Conservation (phyloP, 2,888 invertebrate genomes). For the Aproaerema taeniolella region DNA sequence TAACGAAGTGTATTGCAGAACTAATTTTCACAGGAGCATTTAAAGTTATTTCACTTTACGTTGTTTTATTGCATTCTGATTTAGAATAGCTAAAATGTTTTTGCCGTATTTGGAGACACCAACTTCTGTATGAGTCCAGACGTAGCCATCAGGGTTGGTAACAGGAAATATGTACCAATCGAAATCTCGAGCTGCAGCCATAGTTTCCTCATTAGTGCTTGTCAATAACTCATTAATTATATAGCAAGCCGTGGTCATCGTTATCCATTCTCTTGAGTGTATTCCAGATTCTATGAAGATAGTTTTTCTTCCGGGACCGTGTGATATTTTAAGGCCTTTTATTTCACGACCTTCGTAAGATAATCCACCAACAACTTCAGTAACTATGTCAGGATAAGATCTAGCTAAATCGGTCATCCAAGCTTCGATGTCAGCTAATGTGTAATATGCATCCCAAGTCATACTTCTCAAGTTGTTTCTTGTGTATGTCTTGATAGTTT, state of each 20-base stretch:
- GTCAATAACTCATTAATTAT: constrained; percentile 79
- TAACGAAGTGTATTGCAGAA: background rate
- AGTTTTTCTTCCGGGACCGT: constrained; percentile 43
- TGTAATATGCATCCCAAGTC: constrained; percentile 79
- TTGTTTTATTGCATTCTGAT: background rate
- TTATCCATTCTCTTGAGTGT: constrained; percentile 88
- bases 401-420: constrained; percentile 75
- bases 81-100: background rate
- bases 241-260: constrained; percentile 79
- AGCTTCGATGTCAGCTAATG: constrained; percentile 74
- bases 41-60: background rate
- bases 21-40: background rate
- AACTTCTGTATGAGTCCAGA: constrained; percentile 80
- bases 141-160: constrained; percentile 87
- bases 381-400: constrained; percentile 60
- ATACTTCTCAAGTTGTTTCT: constrained; percentile 45
- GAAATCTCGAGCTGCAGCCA: constrained; percentile 66
- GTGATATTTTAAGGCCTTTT: constrained; percentile 66
- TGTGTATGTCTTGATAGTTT: constrained; percentile 44
- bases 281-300: constrained; percentile 75
- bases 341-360: constrained; percentile 65
- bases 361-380: constrained; percentile 49
- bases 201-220: constrained; percentile 60
- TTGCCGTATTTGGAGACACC: constrained; percentile 12
- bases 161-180: constrained; percentile 88